Percentiles rank a stretch among this genome's conserved stretches.
Conservation (phyloP, 2,113 vertebrate species). For the Nettapus auritus region DNA sequence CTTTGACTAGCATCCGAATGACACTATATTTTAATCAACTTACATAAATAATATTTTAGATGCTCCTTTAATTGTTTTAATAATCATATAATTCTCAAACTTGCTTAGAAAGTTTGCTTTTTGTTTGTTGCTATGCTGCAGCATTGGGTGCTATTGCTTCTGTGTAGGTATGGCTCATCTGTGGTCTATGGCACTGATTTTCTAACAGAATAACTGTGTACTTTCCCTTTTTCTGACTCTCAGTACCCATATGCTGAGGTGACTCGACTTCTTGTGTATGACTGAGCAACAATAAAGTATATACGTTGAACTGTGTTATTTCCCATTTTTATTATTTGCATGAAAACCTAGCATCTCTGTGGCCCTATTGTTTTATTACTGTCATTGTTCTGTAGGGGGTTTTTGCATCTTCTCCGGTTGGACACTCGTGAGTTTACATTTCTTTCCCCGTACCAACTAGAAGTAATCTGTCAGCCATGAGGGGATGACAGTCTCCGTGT, state of each 20-base stretch:
- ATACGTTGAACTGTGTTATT: neutral
- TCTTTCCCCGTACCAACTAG: neutral
- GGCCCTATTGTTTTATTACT: neutral
- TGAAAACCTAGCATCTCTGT: neutral
- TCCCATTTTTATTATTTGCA: neutral
- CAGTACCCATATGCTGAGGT: neutral
- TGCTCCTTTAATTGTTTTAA: neutral
- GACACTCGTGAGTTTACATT: neutral
- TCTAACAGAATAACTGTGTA: neutral
- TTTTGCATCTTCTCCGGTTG: neutral
- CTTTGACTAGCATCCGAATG: neutral
- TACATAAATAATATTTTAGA: neutral
- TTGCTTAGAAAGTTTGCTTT: neutral
- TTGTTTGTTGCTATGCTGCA: neutral
- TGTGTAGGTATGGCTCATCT: neutral
- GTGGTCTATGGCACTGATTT: neutral
- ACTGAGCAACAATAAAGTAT: neutral
- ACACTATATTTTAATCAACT: neutral
- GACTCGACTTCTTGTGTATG: neutral
- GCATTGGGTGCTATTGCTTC: neutral
- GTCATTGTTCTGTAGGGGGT: neutral
- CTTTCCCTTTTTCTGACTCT: neutral
- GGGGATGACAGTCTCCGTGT: neutral
- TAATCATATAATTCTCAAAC: neutral
- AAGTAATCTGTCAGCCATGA: neutral